Evolutionary conservation across 2,888 invertebrate genomes (phyloP).

Genomic region (Papilio protenor): DNA sequence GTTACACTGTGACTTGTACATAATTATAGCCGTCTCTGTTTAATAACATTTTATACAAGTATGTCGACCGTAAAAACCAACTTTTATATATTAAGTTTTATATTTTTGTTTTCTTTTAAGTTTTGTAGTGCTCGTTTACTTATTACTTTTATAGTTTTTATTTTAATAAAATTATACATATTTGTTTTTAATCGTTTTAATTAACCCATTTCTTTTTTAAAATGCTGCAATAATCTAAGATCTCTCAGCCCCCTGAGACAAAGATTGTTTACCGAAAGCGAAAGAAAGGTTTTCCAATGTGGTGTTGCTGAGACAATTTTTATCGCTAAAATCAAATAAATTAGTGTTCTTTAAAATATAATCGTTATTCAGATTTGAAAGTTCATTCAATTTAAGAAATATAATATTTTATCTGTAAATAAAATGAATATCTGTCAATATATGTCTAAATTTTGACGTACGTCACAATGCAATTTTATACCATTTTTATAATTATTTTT

Average conservation of each 20-base stretch:
- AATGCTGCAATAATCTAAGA: too few relatives aligned
- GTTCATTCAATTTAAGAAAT: neutral
- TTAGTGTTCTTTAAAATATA: too few relatives aligned
- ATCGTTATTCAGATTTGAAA: too few relatives aligned
- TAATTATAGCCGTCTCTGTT: neutral
- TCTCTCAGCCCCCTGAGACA: too few relatives aligned
- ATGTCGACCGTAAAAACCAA: neutral
- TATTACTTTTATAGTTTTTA: neutral
- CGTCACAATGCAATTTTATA: slow-evolving; percentile 1
- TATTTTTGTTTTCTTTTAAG: neutral
- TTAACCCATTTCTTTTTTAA: neutral
- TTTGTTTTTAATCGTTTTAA: neutral
- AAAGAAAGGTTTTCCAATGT: too few relatives aligned
- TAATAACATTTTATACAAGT: neutral
- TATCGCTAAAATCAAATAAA: too few relatives aligned
- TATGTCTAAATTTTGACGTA: neutral
- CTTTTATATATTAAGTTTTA: neutral
- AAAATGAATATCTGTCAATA: neutral
- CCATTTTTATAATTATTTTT: neutral
- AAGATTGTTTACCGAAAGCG: too few relatives aligned
- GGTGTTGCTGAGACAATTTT: too few relatives aligned
- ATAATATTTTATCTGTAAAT: neutral
- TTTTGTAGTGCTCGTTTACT: neutral
- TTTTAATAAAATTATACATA: neutral
- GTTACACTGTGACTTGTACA: neutral